Evolutionary conservation across 2,888 invertebrate species (phyloP).

Genomic region (Perithous albicinctus): DNA sequence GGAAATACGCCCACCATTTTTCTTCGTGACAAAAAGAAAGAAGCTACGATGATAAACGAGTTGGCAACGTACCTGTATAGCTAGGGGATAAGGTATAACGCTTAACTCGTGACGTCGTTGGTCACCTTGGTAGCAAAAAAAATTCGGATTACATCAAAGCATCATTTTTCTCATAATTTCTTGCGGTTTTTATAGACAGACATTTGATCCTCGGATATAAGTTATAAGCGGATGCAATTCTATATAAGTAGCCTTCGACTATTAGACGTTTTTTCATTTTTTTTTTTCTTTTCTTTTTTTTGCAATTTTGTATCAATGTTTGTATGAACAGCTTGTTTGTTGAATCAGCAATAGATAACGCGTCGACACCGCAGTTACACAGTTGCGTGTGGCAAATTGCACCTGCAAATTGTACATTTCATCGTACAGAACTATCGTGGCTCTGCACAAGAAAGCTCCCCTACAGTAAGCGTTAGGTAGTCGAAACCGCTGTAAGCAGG

Average conservation of each 20-base stretch:
- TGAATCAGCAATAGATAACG: slow-evolving; percentile 1
- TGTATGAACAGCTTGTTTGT: slow-evolving; percentile 41
- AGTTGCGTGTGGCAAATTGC: slow-evolving; percentile 25
- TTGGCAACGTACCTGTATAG: not conserved
- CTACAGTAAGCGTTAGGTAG: not conserved
- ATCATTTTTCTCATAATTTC: not conserved
- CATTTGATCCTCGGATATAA: not conserved
- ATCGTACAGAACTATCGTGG: not conserved
- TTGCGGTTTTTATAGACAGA: slow-evolving; percentile 3
- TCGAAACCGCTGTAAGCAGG: not conserved
- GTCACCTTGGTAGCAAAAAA: slow-evolving; percentile 10
- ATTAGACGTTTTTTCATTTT: not conserved
- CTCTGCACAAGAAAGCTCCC: not conserved
- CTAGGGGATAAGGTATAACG: not conserved
- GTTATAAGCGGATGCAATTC: not conserved
- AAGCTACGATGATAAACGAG: not conserved
- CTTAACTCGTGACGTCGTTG: not conserved
- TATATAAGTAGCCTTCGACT: slow-evolving; percentile 1
- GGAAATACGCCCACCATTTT: not conserved
- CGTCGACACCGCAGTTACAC: not conserved
- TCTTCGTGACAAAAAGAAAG: not conserved
- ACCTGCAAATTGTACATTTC: slow-evolving; percentile 17
- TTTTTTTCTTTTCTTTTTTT: too few species aligned
- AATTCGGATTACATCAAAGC: not conserved
- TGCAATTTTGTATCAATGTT: slow-evolving; percentile 14